Evolutionary conservation across 2,888 invertebrate species (phyloP), one percentile per base, ranked within the genome.

Genomic region (Ophioninae sp.): DNA sequence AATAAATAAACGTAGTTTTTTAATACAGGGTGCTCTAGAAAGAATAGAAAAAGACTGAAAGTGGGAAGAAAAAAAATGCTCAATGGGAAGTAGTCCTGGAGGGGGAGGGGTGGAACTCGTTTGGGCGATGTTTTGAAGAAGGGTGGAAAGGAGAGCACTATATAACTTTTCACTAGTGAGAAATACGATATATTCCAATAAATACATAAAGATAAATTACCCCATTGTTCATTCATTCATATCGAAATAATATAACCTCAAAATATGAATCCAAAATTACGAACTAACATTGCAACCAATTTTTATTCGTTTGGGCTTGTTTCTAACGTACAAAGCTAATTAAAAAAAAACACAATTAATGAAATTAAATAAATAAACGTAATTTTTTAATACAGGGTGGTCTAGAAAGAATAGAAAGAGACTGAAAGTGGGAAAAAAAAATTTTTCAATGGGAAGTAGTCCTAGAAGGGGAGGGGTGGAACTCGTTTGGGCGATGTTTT

Each of bases 161-260:
- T 17, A 71, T 67, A 9, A 78, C 68, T 81, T n/a, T n/a, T n/a
- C n/a, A n/a, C n/a, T n/a, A 87, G 88, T 85, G 86, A 87, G 87
- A 87, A 89, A 88, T 89, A n/a, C n/a, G n/a, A n/a, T n/a, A n/a
- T n/a, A n/a, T 30, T 30, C 30, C 1, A 30, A 30, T 30, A 2
- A 30, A 30, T 30, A 30, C 3, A 30, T 30, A 3, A 30, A 30
- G 1, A 30, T 30, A 30, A 30, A 30, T 30, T 30, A 30, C 30
- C 30, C 30, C 1, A 30, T 30, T 30, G 3, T 30, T 30, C 1
- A 30, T 30, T 30, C 1, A 30, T 30, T 30, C 3, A 30, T 30
- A 30, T 30, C 1, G 1, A 30, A 30, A 30, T 2, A 30, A 30
- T 30, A 2, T 30, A 30, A 30, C 3, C 1, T 30, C 30, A 30